Conservation (phyloP, 2,888 invertebrate species). For the Anthrax anthrax region DNA sequence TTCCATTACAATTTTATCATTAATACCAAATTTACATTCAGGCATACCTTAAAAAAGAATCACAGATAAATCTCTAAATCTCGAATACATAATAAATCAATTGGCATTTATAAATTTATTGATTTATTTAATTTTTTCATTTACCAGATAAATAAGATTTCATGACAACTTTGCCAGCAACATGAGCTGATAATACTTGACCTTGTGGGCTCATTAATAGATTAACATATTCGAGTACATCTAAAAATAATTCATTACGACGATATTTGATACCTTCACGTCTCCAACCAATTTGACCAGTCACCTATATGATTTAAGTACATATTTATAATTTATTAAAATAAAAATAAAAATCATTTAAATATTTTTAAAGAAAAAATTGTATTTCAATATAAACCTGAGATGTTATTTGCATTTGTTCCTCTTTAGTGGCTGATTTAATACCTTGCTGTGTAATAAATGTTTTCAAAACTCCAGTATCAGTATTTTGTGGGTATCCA, state of each 20-base stretch:
- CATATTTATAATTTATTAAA: too few relatives aligned
- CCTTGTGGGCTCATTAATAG: constrained; percentile 99
- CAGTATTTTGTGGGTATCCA: constrained; percentile 99
- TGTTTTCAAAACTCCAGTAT: constrained; percentile 96
- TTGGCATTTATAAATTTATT: too few relatives aligned
- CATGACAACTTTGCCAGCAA: constrained; percentile 99
- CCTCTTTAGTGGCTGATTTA: constrained; percentile 96
- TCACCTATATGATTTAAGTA: constrained; percentile 51
- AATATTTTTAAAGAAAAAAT: background rate
- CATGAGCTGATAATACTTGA: constrained; percentile 96
- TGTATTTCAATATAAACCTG: constrained; percentile 38
- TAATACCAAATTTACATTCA: constrained; percentile 99
- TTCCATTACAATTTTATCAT: constrained; percentile 99
- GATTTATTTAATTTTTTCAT: too few relatives aligned
- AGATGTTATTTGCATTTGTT: constrained; percentile 98
- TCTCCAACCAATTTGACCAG: constrained; percentile 98
- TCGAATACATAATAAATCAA: too few relatives aligned
- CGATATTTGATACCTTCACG: constrained; percentile 98
- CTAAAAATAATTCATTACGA: constrained; percentile 94
- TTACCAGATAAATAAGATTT: constrained; percentile 84
- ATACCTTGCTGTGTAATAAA: constrained; percentile 99
- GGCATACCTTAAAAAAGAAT: constrained; percentile 84
- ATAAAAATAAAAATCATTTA: background rate
- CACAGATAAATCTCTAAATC: too few relatives aligned
- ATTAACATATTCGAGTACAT: constrained; percentile 98